phyloP scores from a whole-genome alignment of 2,797 vertebrate species.

The Hirundo rustica region DNA sequence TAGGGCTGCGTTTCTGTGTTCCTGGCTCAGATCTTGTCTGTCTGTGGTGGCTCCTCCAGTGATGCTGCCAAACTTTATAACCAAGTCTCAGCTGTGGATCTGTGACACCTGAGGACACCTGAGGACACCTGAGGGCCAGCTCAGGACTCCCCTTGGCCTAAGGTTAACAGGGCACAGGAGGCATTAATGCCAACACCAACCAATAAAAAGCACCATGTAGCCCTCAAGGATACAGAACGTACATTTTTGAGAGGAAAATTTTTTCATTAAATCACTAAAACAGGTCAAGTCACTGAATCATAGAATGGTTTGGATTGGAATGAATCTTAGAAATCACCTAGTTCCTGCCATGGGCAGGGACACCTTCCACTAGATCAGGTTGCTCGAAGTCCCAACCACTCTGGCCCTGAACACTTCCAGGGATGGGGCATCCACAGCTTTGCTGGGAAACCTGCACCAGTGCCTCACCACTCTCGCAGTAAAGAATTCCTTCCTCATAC shows the following conservation, averaged over 20 bases:
- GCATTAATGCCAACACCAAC: not conserved
- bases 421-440: not conserved
- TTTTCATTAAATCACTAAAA: not conserved
- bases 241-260: not conserved
- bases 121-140: not conserved
- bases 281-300: not conserved
- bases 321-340: not conserved
- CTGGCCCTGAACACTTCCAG: not conserved
- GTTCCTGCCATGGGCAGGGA: not conserved
- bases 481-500: not conserved
- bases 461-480: not conserved
- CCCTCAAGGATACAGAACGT: not conserved
- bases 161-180: not conserved
- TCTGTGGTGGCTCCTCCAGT: not conserved
- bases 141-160: not conserved
- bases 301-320: not conserved
- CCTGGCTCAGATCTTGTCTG: not conserved
- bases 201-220: not conserved
- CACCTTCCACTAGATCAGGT: not conserved
- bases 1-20: not conserved
- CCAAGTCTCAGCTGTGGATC: fast-evolving
- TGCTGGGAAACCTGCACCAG: not conserved
- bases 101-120: not conserved
- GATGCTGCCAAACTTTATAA: not conserved
- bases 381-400: not conserved